These are phyloP conservation scores for Malurus melanocephalus DNA, from an alignment of 2,113 vertebrate genomes.

Conservation along the genomic window DNA sequence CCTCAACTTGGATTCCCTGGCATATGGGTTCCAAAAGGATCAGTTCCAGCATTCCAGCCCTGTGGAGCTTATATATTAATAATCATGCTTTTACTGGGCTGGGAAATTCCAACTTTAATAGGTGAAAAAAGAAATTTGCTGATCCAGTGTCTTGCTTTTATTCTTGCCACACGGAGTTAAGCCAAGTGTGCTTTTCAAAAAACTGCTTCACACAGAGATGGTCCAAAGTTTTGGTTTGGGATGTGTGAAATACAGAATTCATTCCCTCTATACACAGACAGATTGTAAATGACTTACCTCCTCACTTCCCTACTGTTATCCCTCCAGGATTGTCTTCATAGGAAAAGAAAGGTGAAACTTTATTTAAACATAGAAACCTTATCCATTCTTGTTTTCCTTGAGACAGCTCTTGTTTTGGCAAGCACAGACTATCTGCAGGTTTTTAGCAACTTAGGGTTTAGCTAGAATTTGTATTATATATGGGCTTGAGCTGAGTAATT, in stretches of 20 bases:
- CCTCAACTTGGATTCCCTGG: background rate
- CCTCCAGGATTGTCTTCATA: background rate
- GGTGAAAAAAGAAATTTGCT: background rate
- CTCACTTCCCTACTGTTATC: background rate
- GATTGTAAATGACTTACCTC: background rate
- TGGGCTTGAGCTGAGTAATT: background rate
- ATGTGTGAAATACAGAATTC: background rate
- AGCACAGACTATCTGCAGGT: background rate
- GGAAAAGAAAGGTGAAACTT: background rate
- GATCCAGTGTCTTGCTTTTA: background rate
- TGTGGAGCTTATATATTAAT: background rate
- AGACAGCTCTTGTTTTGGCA: background rate
- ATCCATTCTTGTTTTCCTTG: background rate
- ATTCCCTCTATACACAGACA: background rate
- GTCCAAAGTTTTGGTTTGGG: background rate
- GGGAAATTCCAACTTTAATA: background rate
- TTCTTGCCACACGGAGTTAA: background rate
- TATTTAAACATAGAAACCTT: background rate
- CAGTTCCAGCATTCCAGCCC: background rate
- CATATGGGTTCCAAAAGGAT: background rate
- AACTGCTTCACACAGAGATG: accelerated
- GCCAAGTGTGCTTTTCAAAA: background rate
- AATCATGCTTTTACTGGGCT: accelerated
- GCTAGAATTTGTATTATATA: constrained; percentile 1
- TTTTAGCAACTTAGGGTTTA: background rate